phyloP scores from a whole-genome alignment of 2,113 vertebrate genomes.

The Ochotona curzoniae region DNA sequence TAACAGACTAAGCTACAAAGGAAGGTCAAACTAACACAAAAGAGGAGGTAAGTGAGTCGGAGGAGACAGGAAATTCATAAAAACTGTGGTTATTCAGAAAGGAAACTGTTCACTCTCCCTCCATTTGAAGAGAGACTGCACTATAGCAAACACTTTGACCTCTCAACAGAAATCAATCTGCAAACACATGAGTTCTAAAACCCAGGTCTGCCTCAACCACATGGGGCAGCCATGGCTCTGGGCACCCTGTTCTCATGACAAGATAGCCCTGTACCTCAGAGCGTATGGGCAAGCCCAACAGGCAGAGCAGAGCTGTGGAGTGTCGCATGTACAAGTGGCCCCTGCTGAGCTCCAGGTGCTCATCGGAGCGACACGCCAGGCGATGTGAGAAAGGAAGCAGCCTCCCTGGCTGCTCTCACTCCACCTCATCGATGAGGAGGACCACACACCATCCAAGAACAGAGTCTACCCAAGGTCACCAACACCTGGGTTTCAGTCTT shows the following conservation, averaged over 20 bases:
- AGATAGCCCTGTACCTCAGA: neutral
- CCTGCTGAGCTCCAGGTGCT: neutral
- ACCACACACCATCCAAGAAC: neutral
- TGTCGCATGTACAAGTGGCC: neutral
- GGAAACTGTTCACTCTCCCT: neutral
- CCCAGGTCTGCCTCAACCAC: neutral
- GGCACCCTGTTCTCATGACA: neutral
- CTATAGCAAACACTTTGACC: neutral
- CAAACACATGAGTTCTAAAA: neutral
- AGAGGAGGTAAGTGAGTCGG: neutral
- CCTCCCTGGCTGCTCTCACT: neutral
- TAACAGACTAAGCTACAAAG: neutral
- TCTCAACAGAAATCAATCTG: neutral
- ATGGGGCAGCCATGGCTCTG: neutral
- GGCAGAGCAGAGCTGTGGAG: fast-evolving
- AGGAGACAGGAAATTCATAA: neutral
- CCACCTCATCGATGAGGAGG: neutral
- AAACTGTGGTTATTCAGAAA: neutral
- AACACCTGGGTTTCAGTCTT: conserved; percentile 41
- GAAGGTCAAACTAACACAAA: neutral
- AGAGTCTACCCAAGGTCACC: conserved; percentile 52
- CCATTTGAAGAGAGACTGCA: neutral
- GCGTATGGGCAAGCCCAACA: fast-evolving
- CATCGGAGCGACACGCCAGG: neutral
- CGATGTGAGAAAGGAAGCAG: neutral